A percentile compares a stretch with the other conserved stretches of the same genome.
These are phyloP conservation scores for Melanerpes aurifrons DNA, from an alignment of 2,113 vertebrate species.

Conservation along the genomic window DNA sequence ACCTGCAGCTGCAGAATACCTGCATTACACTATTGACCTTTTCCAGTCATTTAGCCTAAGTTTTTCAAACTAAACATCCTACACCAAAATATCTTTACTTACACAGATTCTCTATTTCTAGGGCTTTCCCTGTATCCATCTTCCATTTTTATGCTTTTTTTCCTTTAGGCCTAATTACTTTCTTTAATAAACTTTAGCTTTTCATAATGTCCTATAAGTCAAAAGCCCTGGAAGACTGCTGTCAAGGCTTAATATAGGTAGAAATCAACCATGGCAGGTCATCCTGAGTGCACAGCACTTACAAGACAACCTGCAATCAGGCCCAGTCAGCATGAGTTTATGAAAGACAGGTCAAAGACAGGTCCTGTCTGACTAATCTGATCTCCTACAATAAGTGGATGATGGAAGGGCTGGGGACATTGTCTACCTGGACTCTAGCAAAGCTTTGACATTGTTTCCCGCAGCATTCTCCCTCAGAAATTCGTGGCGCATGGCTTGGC, in stretches of 20 bases:
- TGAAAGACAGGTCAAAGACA: too few species aligned
- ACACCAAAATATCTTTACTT: not conserved
- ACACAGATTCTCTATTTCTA: not conserved
- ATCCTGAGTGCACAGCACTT: not conserved
- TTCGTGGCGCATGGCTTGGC: too few species aligned
- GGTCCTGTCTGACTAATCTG: too few species aligned
- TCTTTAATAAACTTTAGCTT: not conserved
- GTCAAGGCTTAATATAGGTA: not conserved
- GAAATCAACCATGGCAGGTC: not conserved
- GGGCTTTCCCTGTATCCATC: not conserved
- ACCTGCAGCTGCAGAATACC: not conserved
- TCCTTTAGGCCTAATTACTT: not conserved
- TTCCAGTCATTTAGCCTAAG: not conserved
- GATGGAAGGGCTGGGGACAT: too few species aligned
- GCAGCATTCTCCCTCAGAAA: too few species aligned
- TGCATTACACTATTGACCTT: not conserved
- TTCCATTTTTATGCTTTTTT: not conserved
- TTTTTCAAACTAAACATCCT: not conserved
- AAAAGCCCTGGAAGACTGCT: not conserved
- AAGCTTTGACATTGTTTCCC: too few species aligned
- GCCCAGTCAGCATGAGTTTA: too few species aligned
- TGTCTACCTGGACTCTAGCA: too few species aligned
- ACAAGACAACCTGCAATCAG: too few species aligned
- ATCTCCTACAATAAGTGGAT: too few species aligned
- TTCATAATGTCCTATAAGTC: not conserved